Percentiles rank a stretch among this genome's conserved stretches.
phyloP scores from a whole-genome alignment of 2,888 invertebrate species.

The Chrysotoxum bicinctum region DNA sequence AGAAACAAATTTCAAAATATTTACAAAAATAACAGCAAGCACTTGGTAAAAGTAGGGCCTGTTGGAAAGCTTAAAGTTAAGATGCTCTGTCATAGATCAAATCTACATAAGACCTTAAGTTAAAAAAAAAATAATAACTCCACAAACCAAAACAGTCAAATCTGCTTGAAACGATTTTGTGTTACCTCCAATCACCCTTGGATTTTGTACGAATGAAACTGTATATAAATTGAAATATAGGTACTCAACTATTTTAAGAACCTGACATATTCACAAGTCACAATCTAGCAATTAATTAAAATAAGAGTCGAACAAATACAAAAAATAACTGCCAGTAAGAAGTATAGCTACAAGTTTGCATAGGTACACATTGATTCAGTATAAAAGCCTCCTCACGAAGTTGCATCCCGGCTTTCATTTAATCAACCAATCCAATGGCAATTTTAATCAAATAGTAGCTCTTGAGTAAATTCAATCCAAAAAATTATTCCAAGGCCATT shows the following conservation, averaged over 20 bases:
- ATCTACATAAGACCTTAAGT: no score
- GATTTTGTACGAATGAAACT: neutral
- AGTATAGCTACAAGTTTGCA: neutral
- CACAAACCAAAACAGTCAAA: no score
- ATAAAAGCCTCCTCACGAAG: neutral
- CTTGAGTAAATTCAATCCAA: neutral
- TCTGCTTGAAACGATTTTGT: no score
- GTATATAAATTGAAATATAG: neutral
- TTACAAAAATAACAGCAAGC: no score
- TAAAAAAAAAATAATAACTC: no score
- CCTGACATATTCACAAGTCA: neutral
- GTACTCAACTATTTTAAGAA: neutral
- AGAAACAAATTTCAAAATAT: no score
- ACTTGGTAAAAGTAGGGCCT: no score
- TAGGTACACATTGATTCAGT: neutral
- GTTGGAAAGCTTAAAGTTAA: no score
- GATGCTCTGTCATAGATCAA: no score
- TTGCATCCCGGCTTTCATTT: neutral
- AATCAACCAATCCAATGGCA: slow-evolving; percentile 25
- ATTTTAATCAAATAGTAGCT: slow-evolving; percentile 9
- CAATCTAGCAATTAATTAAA: slow-evolving; percentile 12
- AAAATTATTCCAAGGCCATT: slow-evolving; percentile 35
- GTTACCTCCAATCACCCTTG: neutral
- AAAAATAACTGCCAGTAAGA: neutral
- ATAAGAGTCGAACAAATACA: neutral